Evolutionary conservation across 92 coral and sea anemone species (phyloP).

Genomic region (Parazoanthus atlanticus): DNA sequence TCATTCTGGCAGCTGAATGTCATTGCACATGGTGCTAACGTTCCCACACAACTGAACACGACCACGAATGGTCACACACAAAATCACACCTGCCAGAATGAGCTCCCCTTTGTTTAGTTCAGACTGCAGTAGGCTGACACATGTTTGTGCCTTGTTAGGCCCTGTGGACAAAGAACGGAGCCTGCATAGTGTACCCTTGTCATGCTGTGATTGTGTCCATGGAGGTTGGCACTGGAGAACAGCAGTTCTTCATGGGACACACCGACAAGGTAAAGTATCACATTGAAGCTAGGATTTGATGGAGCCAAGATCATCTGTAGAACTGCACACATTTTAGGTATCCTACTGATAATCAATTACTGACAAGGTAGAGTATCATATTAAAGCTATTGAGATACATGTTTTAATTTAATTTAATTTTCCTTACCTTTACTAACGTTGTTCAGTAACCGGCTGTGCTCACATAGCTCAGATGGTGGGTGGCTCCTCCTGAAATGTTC

Average conservation of each 20-base stretch:
- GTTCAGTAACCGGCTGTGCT: too few relatives aligned
- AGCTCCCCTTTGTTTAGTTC: background rate
- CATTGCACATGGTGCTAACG: background rate
- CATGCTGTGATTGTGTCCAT: conserved; percentile 93
- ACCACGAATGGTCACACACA: background rate
- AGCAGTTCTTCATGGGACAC: conserved; percentile 94
- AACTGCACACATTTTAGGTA: too few relatives aligned
- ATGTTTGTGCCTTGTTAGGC: conserved; percentile 50
- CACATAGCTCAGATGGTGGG: too few relatives aligned
- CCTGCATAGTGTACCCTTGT: conserved; percentile 84
- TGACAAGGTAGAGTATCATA: too few relatives aligned
- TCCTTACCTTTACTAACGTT: too few relatives aligned
- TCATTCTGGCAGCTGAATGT: too few relatives aligned
- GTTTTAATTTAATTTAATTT: background rate
- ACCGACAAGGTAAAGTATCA: conserved; percentile 80
- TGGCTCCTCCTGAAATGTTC: too few relatives aligned
- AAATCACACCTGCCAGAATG: background rate
- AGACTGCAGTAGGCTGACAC: background rate
- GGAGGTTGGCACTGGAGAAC: conserved; percentile 90
- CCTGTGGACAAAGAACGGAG: conserved; percentile 93
- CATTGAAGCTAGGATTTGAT: background rate
- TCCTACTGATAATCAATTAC: too few relatives aligned
- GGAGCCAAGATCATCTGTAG: too few relatives aligned
- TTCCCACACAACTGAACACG: background rate
- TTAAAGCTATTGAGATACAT: background rate